Conservation (phyloP, 2,888 invertebrate genomes). For the Callyntrura sp. region DNA sequence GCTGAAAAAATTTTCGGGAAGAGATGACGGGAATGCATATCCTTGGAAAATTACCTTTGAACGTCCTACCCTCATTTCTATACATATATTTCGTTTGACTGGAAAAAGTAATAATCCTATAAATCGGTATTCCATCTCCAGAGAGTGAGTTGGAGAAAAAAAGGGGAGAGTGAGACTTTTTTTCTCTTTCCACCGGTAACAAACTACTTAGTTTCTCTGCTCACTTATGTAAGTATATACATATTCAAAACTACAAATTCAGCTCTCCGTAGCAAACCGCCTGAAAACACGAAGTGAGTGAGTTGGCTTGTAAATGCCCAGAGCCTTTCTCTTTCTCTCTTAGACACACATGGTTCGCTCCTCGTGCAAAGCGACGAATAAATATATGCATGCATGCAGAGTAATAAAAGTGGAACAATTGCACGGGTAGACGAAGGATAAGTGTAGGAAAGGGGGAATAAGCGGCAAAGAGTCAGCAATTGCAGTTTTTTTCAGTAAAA, state of each 20-base stretch:
- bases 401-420: conserved; percentile 69
- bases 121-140: conserved; percentile 67
- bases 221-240: neutral
- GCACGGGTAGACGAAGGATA: conserved; percentile 47
- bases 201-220: neutral
- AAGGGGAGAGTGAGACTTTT: neutral
- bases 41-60: conserved; percentile 67
- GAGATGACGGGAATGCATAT: conserved; percentile 70
- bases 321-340: conserved; percentile 44
- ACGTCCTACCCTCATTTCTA: conserved; percentile 47
- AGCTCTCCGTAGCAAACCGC: conserved; percentile 28
- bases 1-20: conserved; percentile 60
- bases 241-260: neutral
- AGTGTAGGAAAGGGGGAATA: neutral
- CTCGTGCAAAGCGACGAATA: neutral
- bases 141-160: too few species aligned
- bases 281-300: conserved; percentile 33
- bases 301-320: conserved; percentile 63
- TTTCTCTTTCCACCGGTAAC: neutral
- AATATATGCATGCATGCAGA: conserved; percentile 13
- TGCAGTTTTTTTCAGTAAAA: conserved; percentile 13
- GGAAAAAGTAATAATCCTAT: conserved; percentile 64
- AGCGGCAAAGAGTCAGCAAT: conserved; percentile 55
- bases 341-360: neutral
- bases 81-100: conserved; percentile 38